Evolutionary conservation across 2,797 vertebrate genomes (phyloP).

Genomic region (Muraenolepis orangiensis): DNA sequence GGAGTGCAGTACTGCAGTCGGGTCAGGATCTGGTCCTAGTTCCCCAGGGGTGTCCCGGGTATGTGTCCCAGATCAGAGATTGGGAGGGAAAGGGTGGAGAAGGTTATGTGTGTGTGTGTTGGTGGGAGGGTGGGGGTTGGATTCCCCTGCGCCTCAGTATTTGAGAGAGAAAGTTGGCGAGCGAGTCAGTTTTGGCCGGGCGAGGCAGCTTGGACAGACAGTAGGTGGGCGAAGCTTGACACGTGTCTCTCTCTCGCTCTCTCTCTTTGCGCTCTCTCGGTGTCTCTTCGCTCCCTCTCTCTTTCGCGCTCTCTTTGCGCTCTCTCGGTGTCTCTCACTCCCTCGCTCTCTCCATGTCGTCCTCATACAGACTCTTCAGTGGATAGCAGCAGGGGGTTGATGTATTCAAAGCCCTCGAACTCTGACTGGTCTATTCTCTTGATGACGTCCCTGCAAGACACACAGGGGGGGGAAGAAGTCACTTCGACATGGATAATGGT

Average conservation of each 20-base stretch:
- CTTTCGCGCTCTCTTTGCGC: constrained; percentile 54
- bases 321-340: constrained; percentile 26
- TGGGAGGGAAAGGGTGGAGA: neutral
- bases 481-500: neutral
- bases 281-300: constrained; percentile 25
- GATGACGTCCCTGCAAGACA: constrained; percentile 84
- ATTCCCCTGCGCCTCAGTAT: constrained; percentile 36
- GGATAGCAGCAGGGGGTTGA: constrained; percentile 93
- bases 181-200: constrained; percentile 71
- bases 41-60: neutral
- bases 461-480: neutral
- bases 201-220: constrained; percentile 55
- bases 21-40: neutral
- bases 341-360: constrained; percentile 52
- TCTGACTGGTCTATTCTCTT: constrained; percentile 99
- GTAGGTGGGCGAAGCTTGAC: constrained; percentile 57
- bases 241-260: constrained; percentile 55
- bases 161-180: constrained; percentile 58
- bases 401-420: constrained; percentile 98
- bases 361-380: constrained; percentile 92
- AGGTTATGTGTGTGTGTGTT: too few species aligned
- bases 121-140: neutral
- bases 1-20: neutral
- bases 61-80: neutral
- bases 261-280: constrained; percentile 39